These are phyloP conservation scores for Clytia hemisphaerica DNA, from an alignment of 30 jellyfish, hydroid and myxozoan species.

Conservation along the genomic window DNA sequence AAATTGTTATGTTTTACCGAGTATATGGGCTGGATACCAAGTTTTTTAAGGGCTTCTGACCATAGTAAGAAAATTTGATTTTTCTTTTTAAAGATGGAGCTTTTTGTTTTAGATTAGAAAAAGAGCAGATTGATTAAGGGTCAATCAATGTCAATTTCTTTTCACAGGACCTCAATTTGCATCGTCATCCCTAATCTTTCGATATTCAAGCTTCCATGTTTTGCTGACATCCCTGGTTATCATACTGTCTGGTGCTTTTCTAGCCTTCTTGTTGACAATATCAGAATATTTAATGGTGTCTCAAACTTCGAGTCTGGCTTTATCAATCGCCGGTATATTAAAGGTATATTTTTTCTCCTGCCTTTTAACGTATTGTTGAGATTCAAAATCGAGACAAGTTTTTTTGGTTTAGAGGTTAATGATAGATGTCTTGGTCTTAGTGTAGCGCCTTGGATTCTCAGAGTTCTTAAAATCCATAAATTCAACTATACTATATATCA, in stretches of 20 bases:
- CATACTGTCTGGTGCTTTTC: conserved; percentile 64
- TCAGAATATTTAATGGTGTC: conserved; percentile 79
- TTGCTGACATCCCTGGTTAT: conserved; percentile 28
- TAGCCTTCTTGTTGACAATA: conserved; percentile 77
- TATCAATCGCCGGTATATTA: conserved; percentile 85
- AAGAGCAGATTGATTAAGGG: background rate
- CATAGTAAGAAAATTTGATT: no score
- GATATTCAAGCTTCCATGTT: conserved; percentile 56
- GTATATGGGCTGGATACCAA: no score
- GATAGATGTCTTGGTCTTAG: no score
- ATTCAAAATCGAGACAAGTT: no score
- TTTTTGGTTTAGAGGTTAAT: no score
- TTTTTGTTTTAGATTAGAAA: background rate
- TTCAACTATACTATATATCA: no score
- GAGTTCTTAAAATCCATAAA: no score
- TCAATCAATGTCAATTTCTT: background rate
- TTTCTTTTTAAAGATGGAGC: background rate
- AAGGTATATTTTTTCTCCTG: conserved; percentile 59
- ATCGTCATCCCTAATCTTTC: conserved; percentile 65
- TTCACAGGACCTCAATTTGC: conserved; percentile 67
- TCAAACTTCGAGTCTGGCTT: conserved; percentile 71
- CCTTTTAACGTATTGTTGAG: no score
- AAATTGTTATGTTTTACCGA: no score
- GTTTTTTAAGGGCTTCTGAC: no score
- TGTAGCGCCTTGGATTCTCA: no score